A percentile compares a stretch with the other conserved stretches of the same genome.
These are phyloP conservation scores for Cetonia aurata DNA, from an alignment of 2,888 invertebrate genomes.

Conservation along the genomic window DNA sequence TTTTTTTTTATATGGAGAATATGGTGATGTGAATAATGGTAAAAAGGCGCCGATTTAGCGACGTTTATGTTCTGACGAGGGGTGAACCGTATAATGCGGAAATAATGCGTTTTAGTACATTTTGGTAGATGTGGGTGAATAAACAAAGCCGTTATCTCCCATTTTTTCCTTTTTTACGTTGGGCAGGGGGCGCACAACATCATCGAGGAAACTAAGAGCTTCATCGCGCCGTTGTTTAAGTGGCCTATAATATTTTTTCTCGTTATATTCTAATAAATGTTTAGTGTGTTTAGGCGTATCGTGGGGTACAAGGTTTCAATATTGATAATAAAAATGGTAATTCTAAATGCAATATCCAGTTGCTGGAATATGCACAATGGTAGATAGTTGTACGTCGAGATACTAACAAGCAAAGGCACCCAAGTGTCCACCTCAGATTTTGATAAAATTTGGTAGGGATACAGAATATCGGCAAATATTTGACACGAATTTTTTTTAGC, in stretches of 20 bases:
- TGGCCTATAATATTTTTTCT: slow-evolving; percentile 19
- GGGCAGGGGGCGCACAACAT: slow-evolving; percentile 8
- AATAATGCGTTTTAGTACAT: slow-evolving; percentile 41
- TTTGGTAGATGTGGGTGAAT: slow-evolving; percentile 36
- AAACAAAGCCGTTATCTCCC: slow-evolving; percentile 38
- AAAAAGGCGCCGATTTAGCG: slow-evolving; percentile 36
- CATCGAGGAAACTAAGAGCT: slow-evolving; percentile 30
- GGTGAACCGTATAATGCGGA: slow-evolving; percentile 38
- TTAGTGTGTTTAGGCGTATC: background rate
- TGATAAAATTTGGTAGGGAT: no score
- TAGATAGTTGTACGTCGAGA: no score
- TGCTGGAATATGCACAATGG: no score
- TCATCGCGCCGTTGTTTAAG: slow-evolving; percentile 16
- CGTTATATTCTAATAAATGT: slow-evolving; percentile 22
- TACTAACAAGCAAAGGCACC: no score
- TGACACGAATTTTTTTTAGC: no score
- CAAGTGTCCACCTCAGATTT: no score
- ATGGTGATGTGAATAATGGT: slow-evolving; percentile 38
- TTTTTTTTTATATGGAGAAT: slow-evolving; percentile 32
- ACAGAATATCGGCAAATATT: no score
- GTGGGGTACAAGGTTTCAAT: no score
- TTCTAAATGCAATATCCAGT: no score
- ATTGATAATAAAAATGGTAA: no score
- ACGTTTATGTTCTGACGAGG: slow-evolving; percentile 35
- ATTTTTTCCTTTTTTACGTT: slow-evolving; percentile 26